These are phyloP conservation scores for Ophthalmolycus amberensis DNA, from an alignment of 2,113 vertebrate species.

Conservation along the genomic window DNA sequence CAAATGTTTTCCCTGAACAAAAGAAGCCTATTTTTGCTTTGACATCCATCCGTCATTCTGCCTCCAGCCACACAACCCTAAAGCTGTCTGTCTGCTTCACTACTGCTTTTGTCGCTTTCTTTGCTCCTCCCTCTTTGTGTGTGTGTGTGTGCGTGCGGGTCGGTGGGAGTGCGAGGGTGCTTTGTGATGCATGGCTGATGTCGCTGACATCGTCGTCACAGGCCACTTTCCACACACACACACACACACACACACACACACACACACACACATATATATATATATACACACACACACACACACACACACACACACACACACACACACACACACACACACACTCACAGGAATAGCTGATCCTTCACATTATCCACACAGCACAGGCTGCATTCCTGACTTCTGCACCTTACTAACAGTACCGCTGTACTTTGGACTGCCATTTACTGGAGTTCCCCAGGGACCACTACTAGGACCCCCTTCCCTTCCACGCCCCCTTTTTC, in stretches of 20 bases:
- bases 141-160: conserved; percentile 11
- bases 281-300: conserved; percentile 39
- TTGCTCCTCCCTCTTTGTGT: conserved; percentile 70
- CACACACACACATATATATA: conserved; percentile 33
- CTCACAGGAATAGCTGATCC: conserved; percentile 82
- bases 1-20: neutral
- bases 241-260: neutral
- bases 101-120: conserved; percentile 32
- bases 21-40: neutral
- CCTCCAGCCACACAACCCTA: conserved; percentile 19
- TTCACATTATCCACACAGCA: conserved; percentile 72
- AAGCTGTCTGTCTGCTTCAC: conserved; percentile 23
- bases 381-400: conserved; percentile 69
- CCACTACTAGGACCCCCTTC: conserved; percentile 64
- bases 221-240: conserved; percentile 66
- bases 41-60: neutral
- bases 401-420: conserved; percentile 59
- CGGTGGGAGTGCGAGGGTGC: conserved; percentile 60
- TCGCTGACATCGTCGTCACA: conserved; percentile 69
- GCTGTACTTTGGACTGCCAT: conserved; percentile 47
- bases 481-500: conserved; percentile 52
- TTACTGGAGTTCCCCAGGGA: conserved; percentile 67
- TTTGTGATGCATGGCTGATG: conserved; percentile 80
- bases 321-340: conserved; percentile 32
- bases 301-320: conserved; percentile 70